Evolutionary conservation across 1,140 invertebrate genomes (phyloP), one percentile per base, ranked within the genome.

Genomic region (Anadara kagoshimensis): DNA sequence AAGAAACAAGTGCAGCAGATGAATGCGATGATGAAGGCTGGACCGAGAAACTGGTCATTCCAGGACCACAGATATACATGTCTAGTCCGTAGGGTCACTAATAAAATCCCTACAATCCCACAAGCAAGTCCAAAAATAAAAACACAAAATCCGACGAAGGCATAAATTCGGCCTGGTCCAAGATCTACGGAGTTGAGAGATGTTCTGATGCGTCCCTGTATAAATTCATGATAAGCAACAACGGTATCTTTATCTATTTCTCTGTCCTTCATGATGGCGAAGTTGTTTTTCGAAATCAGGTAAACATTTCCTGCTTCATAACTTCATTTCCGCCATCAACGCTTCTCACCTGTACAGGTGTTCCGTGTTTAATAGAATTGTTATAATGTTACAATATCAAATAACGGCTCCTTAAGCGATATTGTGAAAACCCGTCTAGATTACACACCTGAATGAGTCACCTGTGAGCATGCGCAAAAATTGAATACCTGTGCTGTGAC

Each of bases 61-160:
- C 83, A 85, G 29, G 77, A 75, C 54, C 81, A 76, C 20, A 87
- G 79, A 74, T 87, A 87, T 7, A 87, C 83, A 80, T 86, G 83
- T 20, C 80, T 65, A 68, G 78, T 77, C 36, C 85, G 75, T 12
- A 87, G 70, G 22, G 78, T 76, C 1, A 87, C 76, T 18, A 87
- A 62, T 29, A 86, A 57, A 45, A 84, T 73, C 20, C 85, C 85
- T 16, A 83, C 70, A 8, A 85, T 64, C 18, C 81, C 59, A 58
- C 73, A 70, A 12, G 71, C 45, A 18, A 82, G 24, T 8, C 79
- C 80, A 26, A 79, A 77, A 16, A 81, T 36, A 29, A 73, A 73
- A 47, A 79, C 61, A 0, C 69, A 54, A 1, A 75, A 14, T 12
- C 78, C 84, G 8, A 80, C 49, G n/a, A 69, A 47, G 26, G 67